phyloP scores from a whole-genome alignment of 2,797 vertebrate genomes.

The Eurystomus glaucurus region DNA sequence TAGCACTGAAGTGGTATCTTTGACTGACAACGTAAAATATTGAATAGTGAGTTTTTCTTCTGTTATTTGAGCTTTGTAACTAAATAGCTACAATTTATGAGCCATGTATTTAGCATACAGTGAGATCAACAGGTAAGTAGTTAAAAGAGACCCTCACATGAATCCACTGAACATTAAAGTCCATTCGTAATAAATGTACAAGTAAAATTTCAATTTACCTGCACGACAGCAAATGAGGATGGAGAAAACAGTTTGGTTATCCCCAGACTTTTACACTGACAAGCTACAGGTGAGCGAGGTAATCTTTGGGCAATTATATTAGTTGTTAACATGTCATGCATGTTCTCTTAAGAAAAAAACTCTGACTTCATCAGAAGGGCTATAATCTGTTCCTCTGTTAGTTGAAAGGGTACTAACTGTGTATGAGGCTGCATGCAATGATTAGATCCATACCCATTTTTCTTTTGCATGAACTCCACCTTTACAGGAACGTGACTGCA shows the following conservation, averaged over 20 bases:
- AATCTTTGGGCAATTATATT: background rate
- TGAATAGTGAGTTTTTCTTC: background rate
- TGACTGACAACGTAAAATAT: background rate
- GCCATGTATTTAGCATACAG: background rate
- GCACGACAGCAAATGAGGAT: accelerated
- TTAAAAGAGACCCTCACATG: background rate
- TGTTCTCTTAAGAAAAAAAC: background rate
- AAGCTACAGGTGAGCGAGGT: background rate
- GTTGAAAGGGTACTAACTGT: accelerated
- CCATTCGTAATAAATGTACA: background rate
- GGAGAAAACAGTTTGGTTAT: background rate
- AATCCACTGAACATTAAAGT: background rate
- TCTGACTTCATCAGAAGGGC: background rate
- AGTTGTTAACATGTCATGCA: background rate
- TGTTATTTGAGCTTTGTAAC: background rate
- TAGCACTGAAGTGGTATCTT: background rate
- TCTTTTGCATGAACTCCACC: accelerated
- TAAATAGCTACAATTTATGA: background rate
- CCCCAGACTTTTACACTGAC: background rate
- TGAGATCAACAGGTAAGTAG: background rate
- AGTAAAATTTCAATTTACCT: background rate
- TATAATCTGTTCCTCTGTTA: accelerated
- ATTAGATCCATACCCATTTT: background rate
- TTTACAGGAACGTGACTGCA: background rate
- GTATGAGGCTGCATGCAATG: background rate